A percentile compares a stretch with the other conserved stretches of the same genome.
These are phyloP conservation scores for Habroteleia sp. DNA, from an alignment of 2,888 invertebrate species.

Conservation along the genomic window DNA sequence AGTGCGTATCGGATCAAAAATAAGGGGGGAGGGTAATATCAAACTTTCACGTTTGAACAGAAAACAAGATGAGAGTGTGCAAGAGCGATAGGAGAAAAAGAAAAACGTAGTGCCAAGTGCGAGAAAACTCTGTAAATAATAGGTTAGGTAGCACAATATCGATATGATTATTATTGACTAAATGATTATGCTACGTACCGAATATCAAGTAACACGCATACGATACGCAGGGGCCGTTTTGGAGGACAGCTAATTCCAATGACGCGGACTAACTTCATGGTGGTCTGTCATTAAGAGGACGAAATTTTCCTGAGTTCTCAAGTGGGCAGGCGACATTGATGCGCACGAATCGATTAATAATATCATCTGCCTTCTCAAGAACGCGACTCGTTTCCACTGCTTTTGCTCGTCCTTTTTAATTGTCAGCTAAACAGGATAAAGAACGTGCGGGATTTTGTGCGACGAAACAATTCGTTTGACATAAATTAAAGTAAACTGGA, in stretches of 20 bases:
- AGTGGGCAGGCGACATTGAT: neutral
- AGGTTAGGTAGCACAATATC: constrained; percentile 80
- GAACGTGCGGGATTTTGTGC: constrained; percentile 9
- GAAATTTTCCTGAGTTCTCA: neutral
- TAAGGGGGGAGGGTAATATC: constrained; percentile 24
- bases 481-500: constrained; percentile 4
- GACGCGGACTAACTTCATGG: constrained; percentile 48
- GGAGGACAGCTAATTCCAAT: constrained; percentile 60
- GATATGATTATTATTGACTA: constrained; percentile 76
- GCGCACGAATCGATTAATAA: neutral
- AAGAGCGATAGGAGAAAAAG: constrained; percentile 44
- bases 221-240: constrained; percentile 69
- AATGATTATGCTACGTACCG: constrained; percentile 77
- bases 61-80: constrained; percentile 9
- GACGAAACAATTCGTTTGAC: constrained; percentile 23
- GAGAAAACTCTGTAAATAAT: constrained; percentile 77
- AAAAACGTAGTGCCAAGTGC: constrained; percentile 76
- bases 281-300: constrained; percentile 21
- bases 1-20: constrained; percentile 26
- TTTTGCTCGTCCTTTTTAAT: constrained; percentile 5
- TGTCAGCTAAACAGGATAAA: constrained; percentile 12
- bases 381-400: too few species aligned
- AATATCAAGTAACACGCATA: constrained; percentile 74
- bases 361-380: constrained; percentile 3
- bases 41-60: constrained; percentile 14